Percentiles rank a stretch among this genome's conserved stretches.
Conservation (phyloP, 2,797 vertebrate species). For the Pagetopsis macropterus region DNA sequence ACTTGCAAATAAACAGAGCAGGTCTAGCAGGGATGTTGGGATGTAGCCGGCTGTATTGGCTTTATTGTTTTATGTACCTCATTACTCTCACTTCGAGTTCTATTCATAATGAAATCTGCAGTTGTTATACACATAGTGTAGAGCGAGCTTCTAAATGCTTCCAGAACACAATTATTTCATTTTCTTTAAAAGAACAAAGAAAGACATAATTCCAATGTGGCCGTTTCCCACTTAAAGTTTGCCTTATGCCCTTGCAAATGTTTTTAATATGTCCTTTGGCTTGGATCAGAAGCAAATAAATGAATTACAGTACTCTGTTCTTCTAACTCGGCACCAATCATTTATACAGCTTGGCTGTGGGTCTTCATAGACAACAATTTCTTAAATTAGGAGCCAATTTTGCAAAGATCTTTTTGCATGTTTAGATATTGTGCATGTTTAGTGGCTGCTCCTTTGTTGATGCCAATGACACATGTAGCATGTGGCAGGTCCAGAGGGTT, state of each 20-base stretch:
- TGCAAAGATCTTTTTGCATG: neutral
- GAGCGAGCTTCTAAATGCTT: conserved; percentile 19
- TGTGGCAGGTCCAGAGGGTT: neutral
- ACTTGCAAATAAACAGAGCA: conserved; percentile 6
- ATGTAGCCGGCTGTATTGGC: conserved; percentile 29
- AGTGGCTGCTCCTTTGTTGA: neutral
- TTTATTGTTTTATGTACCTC: conserved; percentile 45
- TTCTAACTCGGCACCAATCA: conserved; percentile 3
- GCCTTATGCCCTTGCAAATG: conserved; percentile 4
- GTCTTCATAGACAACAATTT: conserved; percentile 8
- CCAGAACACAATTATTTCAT: conserved; percentile 25
- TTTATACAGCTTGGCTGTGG: conserved; percentile 11
- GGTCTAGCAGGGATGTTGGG: conserved; percentile 29
- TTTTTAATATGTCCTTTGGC: conserved; percentile 21
- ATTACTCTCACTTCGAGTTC: conserved; percentile 57
- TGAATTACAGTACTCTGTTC: conserved; percentile 19
- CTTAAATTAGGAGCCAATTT: conserved; percentile 11
- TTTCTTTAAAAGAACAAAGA: conserved; percentile 27
- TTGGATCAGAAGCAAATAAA: conserved; percentile 17
- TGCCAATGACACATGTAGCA: neutral
- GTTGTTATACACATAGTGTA: conserved; percentile 6
- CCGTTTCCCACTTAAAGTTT: conserved; percentile 14
- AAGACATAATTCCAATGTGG: conserved; percentile 23
- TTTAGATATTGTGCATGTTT: neutral
- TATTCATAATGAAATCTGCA: conserved; percentile 20